Percentiles rank a stretch among this genome's conserved stretches.
These are phyloP conservation scores for Neogobius melanostomus DNA, from an alignment of 2,113 vertebrate genomes.

Conservation along the genomic window DNA sequence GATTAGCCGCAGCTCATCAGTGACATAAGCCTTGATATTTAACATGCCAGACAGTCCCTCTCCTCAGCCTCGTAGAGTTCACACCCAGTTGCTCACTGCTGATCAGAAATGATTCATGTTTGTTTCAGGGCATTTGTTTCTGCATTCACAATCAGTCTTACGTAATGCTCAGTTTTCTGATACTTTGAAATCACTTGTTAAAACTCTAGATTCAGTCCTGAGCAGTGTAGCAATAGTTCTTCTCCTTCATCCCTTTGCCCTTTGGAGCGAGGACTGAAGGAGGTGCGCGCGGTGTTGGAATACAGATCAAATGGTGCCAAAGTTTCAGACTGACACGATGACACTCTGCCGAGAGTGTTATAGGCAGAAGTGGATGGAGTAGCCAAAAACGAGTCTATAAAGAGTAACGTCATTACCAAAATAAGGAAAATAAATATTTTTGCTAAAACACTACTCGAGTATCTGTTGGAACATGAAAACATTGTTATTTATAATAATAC, in stretches of 20 bases:
- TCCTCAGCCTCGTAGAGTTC: not conserved
- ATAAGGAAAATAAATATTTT: no score
- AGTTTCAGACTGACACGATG: not conserved
- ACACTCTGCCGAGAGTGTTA: not conserved
- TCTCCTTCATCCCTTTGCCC: constrained; percentile 2
- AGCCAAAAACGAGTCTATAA: no score
- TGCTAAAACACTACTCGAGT: no score
- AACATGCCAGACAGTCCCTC: constrained; percentile 3
- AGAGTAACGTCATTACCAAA: no score
- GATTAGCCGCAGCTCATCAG: not conserved
- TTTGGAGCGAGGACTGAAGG: not conserved
- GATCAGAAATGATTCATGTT: constrained; percentile 2
- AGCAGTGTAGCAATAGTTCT: not conserved
- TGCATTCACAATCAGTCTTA: constrained; percentile 4
- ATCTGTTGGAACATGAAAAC: no score
- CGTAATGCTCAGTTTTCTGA: not conserved
- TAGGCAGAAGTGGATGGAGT: no score
- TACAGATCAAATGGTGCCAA: constrained; percentile 10
- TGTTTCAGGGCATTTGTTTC: not conserved
- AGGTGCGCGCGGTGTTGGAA: constrained; percentile 10
- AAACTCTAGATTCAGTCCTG: not conserved
- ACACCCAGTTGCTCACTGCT: not conserved
- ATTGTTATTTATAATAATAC: no score
- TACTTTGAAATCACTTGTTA: constrained; percentile 1
- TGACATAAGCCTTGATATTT: constrained; percentile 2